phyloP scores from a whole-genome alignment of 2,888 invertebrate species.

The Cantharis flavilabris region DNA sequence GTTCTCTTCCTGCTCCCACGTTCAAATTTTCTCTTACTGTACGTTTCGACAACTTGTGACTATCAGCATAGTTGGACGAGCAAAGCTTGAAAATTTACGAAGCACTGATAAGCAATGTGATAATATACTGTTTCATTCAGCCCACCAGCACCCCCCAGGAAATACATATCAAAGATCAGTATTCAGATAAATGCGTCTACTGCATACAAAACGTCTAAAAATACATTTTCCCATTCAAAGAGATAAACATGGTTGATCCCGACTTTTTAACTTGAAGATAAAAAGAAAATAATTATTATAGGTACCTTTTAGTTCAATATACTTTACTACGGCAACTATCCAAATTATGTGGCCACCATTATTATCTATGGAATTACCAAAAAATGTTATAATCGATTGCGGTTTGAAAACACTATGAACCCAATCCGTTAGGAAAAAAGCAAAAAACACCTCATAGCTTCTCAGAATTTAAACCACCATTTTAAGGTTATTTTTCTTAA shows the following conservation, averaged over 20 bases:
- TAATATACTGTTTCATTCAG: neutral
- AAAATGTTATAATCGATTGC: neutral
- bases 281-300: too few species aligned
- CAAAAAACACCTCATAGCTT: neutral
- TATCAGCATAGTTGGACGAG: neutral
- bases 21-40: neutral
- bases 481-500: neutral
- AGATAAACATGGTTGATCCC: too few species aligned
- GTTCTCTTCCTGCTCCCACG: neutral
- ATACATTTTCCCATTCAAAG: neutral
- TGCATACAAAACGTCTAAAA: neutral
- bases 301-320: neutral
- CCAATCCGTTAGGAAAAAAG: neutral
- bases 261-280: too few species aligned
- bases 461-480: neutral
- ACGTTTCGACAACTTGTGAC: neutral
- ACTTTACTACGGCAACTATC: neutral
- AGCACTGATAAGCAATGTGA: neutral
- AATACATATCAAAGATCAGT: neutral
- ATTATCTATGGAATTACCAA: neutral
- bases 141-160: neutral
- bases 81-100: neutral
- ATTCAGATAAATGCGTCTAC: neutral
- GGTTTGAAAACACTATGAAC: neutral
- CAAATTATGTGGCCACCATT: neutral